phyloP scores from a whole-genome alignment of 2,888 invertebrate species.

The Helobdella robusta region DNA sequence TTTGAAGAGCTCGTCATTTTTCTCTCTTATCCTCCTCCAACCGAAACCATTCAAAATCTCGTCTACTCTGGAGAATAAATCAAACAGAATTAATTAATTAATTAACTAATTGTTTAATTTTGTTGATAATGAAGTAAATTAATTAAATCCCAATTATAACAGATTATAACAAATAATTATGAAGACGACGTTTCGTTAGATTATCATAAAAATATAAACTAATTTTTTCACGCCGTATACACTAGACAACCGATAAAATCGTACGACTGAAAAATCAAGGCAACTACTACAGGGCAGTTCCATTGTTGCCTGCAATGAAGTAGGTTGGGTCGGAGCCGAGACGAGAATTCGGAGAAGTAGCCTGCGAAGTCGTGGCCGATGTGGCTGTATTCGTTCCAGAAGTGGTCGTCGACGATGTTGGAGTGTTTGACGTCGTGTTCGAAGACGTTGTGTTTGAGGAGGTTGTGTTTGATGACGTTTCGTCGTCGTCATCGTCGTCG shows the following conservation, averaged over 20 bases:
- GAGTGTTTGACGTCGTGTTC: not conserved
- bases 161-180: too few species aligned
- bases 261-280: slow-evolving; percentile 6
- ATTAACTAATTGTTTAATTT: too few species aligned
- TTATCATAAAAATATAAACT: too few species aligned
- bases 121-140: too few species aligned
- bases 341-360: slow-evolving; percentile 35
- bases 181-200: too few species aligned
- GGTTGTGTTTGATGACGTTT: not conserved
- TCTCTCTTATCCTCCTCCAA: slow-evolving; percentile 46
- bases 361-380: not conserved
- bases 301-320: slow-evolving; percentile 47
- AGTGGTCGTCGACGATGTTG: not conserved
- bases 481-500: too few species aligned
- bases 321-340: slow-evolving; percentile 42
- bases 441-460: not conserved
- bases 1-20: slow-evolving; percentile 43
- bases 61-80: slow-evolving; percentile 40
- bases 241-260: not conserved
- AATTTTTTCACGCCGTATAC: too few species aligned
- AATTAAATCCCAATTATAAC: too few species aligned
- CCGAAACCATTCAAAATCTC: slow-evolving; percentile 42
- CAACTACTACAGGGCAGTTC: slow-evolving; percentile 44
- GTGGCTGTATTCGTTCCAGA: not conserved
- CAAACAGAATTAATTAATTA: not conserved